Evolutionary conservation across 2,113 vertebrate genomes (phyloP), one percentile per base, ranked within the genome.

Genomic region (Tetraodon nigroviridis): DNA sequence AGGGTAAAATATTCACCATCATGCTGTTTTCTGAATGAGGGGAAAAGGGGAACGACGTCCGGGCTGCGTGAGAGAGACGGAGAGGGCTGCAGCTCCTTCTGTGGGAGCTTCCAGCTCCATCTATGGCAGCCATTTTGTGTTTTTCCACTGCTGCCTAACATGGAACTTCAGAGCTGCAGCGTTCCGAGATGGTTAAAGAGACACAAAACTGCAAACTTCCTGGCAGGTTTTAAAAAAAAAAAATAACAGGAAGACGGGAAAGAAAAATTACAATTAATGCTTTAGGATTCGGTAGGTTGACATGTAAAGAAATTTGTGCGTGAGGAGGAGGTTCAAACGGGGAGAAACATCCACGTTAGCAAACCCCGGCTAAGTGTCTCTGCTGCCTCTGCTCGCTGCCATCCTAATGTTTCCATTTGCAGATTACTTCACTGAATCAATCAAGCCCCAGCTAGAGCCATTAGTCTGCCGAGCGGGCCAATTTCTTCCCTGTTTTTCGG

Each of bases 111-210:
- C 62, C 58, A 75, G 76, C 69, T 78, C 73, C 76, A 37, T 80
- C 71, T 58, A 54, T 64, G 87, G 87, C 86, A 81, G 86, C 86
- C 87, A 89, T 89, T 89, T 88, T 89, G 86, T 89, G 86, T 51
- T 69, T 79, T 86, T 74, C 64, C 70, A 77, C 79, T 71, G 64
- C 77, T 66, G 79, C 81, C 80, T 87, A 76, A 86, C 80, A 81
- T 87, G 85, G 79, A 86, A 82, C 83, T 78, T 77, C 79, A 81
- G 76, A 79, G 75, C 32, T 37, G 32, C 32, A 37, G 32, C 11
- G 1, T 37, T 37, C 32, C 32, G 21, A 51, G 14, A 52, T 40
- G 52, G 17, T 22, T 6, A 7, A 19, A 19, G 6, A 29, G 45
- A 10, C 32, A 55, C 51, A 14, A 37, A 37, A n/a, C 5, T 16